Percentiles rank a stretch among this genome's conserved stretches.
These are phyloP conservation scores for Rhinoptilus africanus DNA, from an alignment of 2,113 vertebrate genomes.

Conservation along the genomic window DNA sequence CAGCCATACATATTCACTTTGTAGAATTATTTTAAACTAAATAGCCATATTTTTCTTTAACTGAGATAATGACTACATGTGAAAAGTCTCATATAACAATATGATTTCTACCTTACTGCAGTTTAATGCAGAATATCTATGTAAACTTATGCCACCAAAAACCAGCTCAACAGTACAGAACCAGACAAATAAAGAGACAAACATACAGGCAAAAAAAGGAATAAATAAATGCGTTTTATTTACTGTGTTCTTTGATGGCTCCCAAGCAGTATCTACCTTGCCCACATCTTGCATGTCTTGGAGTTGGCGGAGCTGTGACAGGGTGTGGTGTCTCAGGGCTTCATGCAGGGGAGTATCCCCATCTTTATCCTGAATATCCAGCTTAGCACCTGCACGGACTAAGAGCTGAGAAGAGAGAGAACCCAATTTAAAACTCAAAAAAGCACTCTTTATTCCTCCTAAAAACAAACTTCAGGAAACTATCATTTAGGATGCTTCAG, in stretches of 20 bases:
- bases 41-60: neutral
- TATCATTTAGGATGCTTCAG: neutral
- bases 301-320: slow-evolving; percentile 96
- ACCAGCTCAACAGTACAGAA: slow-evolving; percentile 32
- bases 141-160: neutral
- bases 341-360: slow-evolving; percentile 97
- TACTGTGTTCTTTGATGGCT: slow-evolving; percentile 99
- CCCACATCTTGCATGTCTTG: slow-evolving; percentile 99
- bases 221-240: slow-evolving; percentile 62
- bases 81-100: neutral
- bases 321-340: slow-evolving; percentile 94
- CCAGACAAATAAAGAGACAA: neutral
- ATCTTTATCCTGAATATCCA: slow-evolving; percentile 98
- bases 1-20: neutral
- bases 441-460: neutral
- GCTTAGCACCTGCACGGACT: slow-evolving; percentile 95
- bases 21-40: neutral
- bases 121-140: neutral
- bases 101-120: neutral
- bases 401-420: slow-evolving; percentile 80
- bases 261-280: slow-evolving; percentile 96
- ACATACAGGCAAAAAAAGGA: neutral
- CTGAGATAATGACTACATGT: neutral
- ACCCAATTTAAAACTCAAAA: neutral
- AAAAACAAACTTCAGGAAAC: neutral